Base-by-base conservation (phyloP, 2,888 invertebrate genomes). In the Lepetodrilus schrolli region DNA sequence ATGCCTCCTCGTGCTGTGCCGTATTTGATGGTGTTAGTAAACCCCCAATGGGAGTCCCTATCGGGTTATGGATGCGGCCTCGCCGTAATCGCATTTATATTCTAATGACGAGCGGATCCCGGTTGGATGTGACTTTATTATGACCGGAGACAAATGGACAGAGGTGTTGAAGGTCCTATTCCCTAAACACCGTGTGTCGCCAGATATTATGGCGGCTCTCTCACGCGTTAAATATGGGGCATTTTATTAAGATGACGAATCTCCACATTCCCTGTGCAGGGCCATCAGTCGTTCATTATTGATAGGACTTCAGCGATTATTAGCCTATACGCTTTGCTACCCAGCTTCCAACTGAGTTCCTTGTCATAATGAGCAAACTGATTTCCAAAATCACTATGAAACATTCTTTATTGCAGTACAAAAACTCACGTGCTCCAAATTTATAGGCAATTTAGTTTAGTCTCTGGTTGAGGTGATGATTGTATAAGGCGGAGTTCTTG, bases 41-140 rank as follows among this genome's bases (percentile, higher is more conserved):
- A 47, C 26, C 68, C 26, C 43, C 47, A 4, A n/a, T 47, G n/a
- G 8, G 34, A 23, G 43, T 68, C 43, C 68, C 26, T 23, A 47
- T 21, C 21, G 68, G 10, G 68, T 43, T 43, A 68, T 68, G 68
- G 68, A 38, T 21, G 26, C 13, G 34, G 34, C 68, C 26, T 26
- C 43, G 2, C 68, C n/a, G 38, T 68, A 68, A 68, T 68, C 68
- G 68, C 38, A 47, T 68, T 68, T 68, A 47, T 47, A 68, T 68
- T 68, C 68, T 43, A 68, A 68, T 47, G 58, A 34, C 58, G 58
- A 58, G 58, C 34, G 17, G 30, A 30, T 26, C 58, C 17, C 58
- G 30, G 58, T 34, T 30, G 30, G 58, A 34, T 30, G 58, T 30
- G 17, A 30, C 30, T 58, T 58, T 58, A 58, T 30, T 58, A 58